Conservation (phyloP, 64 coral and sea anemone genomes). For the Catalaphyllia jardinei region DNA sequence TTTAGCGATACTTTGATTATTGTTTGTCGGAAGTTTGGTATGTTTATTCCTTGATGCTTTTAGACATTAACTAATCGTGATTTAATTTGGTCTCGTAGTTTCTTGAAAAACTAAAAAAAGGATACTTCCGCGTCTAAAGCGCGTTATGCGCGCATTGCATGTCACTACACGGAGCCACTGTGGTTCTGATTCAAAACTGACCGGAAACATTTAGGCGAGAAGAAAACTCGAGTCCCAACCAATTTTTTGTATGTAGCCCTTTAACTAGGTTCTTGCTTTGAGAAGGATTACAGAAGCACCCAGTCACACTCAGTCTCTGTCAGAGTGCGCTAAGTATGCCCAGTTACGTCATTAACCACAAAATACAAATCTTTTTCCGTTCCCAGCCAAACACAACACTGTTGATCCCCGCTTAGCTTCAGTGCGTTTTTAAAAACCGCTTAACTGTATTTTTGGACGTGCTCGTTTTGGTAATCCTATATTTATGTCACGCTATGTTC, state of each 20-base stretch:
- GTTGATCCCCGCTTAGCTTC: constrained; percentile 35
- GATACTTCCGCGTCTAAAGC: too few species aligned
- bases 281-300: neutral
- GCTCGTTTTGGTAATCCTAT: constrained; percentile 26
- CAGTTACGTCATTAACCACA: constrained; percentile 25
- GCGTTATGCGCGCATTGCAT: too few species aligned
- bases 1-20: too few species aligned
- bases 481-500: constrained; percentile 39
- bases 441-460: constrained; percentile 53
- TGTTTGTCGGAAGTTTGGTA: too few species aligned
- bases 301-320: neutral
- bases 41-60: too few species aligned
- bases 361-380: constrained; percentile 43
- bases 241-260: neutral
- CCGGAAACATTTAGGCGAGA: too few species aligned
- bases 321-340: constrained; percentile 11
- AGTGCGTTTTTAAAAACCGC: constrained; percentile 29
- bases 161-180: too few species aligned
- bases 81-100: too few species aligned
- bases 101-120: too few species aligned
- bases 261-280: neutral
- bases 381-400: constrained; percentile 45
- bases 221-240: too few species aligned
- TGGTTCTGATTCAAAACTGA: too few species aligned
- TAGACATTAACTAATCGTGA: too few species aligned